These are phyloP conservation scores for Agonopterix alstromeriana DNA, from an alignment of 2,888 invertebrate species.

Conservation along the genomic window DNA sequence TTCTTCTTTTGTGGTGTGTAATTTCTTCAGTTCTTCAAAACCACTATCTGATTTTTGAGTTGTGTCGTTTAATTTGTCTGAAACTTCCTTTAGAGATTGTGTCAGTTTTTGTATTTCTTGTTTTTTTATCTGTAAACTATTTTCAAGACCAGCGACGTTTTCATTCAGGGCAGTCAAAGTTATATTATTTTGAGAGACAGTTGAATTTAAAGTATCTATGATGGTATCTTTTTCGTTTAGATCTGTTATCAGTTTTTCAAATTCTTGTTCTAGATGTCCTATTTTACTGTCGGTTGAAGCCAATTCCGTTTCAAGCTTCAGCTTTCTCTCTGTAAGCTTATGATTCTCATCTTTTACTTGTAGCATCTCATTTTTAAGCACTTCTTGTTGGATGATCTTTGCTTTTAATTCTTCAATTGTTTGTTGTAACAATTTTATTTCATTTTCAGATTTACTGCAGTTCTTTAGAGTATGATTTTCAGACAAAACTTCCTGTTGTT, in stretches of 20 bases:
- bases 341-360: slow-evolving; percentile 41
- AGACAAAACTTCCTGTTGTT: slow-evolving; percentile 20
- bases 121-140: slow-evolving; percentile 33
- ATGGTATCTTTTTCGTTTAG: slow-evolving; percentile 59
- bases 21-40: slow-evolving; percentile 36
- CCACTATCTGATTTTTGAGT: slow-evolving; percentile 23
- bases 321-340: slow-evolving; percentile 31
- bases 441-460: slow-evolving; percentile 15
- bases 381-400: slow-evolving; percentile 30
- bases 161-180: slow-evolving; percentile 29
- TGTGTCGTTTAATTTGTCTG: slow-evolving; percentile 24
- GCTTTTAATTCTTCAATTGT: slow-evolving; percentile 31
- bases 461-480: slow-evolving; percentile 33
- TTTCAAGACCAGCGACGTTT: slow-evolving; percentile 35
- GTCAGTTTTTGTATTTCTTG: slow-evolving; percentile 45
- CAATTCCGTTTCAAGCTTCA: slow-evolving; percentile 41
- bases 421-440: slow-evolving; percentile 21
- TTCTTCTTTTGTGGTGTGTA: slow-evolving; percentile 45
- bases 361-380: slow-evolving; percentile 30
- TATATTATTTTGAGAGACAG: slow-evolving; percentile 31
- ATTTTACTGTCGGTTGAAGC: slow-evolving; percentile 44
- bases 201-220: slow-evolving; percentile 44
- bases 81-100: slow-evolving; percentile 26
- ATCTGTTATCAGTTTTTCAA: slow-evolving; percentile 45
- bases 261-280: slow-evolving; percentile 52